phyloP scores from a whole-genome alignment of 2,888 invertebrate species.

The Icerya purchasi region DNA sequence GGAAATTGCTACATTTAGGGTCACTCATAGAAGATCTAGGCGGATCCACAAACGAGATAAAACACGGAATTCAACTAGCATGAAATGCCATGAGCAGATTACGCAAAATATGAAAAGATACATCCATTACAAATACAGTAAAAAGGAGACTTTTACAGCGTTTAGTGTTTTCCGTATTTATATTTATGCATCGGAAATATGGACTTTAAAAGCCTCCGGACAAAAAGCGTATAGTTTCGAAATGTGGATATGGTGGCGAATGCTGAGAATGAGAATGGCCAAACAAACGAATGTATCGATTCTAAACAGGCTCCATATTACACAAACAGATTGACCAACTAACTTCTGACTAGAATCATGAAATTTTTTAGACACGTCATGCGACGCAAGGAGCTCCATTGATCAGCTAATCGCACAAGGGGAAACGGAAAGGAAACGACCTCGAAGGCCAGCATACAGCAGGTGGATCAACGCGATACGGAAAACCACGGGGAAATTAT shows the following conservation, averaged over 20 bases:
- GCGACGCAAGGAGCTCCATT: neutral
- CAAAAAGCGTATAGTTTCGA: neutral
- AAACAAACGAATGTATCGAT: neutral
- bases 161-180: neutral
- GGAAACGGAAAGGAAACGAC: neutral
- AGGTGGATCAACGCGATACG: neutral
- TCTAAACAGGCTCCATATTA: neutral
- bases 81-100: neutral
- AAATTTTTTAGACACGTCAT: neutral
- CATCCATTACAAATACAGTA: neutral
- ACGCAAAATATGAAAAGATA: neutral
- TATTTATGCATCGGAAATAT: neutral
- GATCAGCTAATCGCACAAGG: neutral
- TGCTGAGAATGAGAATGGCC: neutral
- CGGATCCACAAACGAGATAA: no score
- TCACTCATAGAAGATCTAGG: neutral
- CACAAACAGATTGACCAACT: neutral
- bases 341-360: neutral
- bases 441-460: neutral
- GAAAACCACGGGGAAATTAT: neutral
- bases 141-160: neutral
- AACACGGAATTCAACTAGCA: neutral
- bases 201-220: neutral
- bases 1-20: neutral
- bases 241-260: neutral